These are phyloP conservation scores for Tenthredo mesomela DNA, from an alignment of 2,888 invertebrate species.

Conservation along the genomic window DNA sequence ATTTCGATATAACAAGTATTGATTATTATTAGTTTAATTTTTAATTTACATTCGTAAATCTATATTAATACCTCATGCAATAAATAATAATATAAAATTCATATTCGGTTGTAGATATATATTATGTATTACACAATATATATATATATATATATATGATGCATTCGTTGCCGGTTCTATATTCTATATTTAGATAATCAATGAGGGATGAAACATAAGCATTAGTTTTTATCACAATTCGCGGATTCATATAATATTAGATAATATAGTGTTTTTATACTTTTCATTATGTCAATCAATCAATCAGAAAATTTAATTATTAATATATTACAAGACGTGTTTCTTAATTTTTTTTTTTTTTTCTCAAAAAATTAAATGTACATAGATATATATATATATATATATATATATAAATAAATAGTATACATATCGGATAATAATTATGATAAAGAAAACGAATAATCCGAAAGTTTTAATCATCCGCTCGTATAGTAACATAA, in stretches of 20 bases:
- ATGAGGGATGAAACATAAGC: slow-evolving; percentile 60
- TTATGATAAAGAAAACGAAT: too few relatives aligned
- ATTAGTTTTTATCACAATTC: slow-evolving; percentile 10
- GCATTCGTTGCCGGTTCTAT: slow-evolving; percentile 55
- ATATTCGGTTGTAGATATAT: neutral
- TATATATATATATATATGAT: neutral
- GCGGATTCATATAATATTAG: neutral
- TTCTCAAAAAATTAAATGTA: too few relatives aligned
- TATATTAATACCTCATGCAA: neutral
- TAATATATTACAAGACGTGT: neutral
- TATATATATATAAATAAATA: too few relatives aligned
- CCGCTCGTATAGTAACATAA: too few relatives aligned
- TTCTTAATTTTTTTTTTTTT: too few relatives aligned
- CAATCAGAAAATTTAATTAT: neutral
- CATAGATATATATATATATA: too few relatives aligned
- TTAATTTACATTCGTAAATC: neutral
- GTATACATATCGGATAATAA: too few relatives aligned
- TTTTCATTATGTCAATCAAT: neutral
- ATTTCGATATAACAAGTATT: neutral
- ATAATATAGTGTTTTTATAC: neutral
- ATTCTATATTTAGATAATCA: slow-evolving; percentile 74
- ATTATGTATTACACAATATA: neutral
- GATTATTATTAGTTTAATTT: neutral
- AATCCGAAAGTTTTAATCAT: too few relatives aligned
- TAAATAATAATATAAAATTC: neutral